A percentile compares a stretch with the other conserved stretches of the same genome.
These are phyloP conservation scores for Conopomorpha cramerella DNA, from an alignment of 1,140 invertebrate species.

Conservation along the genomic window DNA sequence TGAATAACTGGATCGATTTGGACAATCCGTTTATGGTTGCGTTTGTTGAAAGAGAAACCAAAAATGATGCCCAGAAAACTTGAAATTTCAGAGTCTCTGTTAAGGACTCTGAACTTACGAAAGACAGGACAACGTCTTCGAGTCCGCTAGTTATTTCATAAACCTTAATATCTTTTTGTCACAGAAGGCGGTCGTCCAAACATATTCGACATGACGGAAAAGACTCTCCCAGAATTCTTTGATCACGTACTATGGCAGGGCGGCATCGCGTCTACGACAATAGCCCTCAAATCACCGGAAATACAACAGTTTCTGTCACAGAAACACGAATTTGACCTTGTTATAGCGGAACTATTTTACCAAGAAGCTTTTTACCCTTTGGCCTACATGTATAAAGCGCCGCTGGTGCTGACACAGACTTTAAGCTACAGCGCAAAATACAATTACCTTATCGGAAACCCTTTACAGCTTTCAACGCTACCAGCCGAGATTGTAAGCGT, in stretches of 20 bases:
- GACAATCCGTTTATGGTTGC: too few relatives aligned
- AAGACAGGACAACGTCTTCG: too few relatives aligned
- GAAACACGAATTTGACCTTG: slow-evolving; percentile 54
- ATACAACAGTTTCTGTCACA: slow-evolving; percentile 47
- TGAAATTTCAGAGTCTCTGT: too few relatives aligned
- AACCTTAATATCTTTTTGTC: too few relatives aligned
- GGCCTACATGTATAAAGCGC: slow-evolving; percentile 59
- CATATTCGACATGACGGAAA: slow-evolving; percentile 32
- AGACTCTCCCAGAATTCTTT: slow-evolving; percentile 29
- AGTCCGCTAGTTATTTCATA: too few relatives aligned
- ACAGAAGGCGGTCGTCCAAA: slow-evolving; percentile 34
- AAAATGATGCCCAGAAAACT: too few relatives aligned
- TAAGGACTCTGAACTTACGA: too few relatives aligned
- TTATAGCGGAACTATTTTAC: slow-evolving; percentile 62
- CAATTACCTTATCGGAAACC: slow-evolving; percentile 55
- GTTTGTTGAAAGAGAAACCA: too few relatives aligned
- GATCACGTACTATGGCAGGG: slow-evolving; percentile 36
- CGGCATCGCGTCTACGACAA: slow-evolving; percentile 47
- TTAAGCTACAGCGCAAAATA: slow-evolving; percentile 61
- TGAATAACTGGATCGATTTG: too few relatives aligned
- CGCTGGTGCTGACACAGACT: slow-evolving; percentile 58
- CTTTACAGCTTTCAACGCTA: slow-evolving; percentile 56
- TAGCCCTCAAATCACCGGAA: slow-evolving; percentile 46
- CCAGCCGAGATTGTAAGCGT: slow-evolving; percentile 49
- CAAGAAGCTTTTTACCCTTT: slow-evolving; percentile 60